Percentiles rank a stretch among this genome's conserved stretches.
Evolutionary conservation across 2,113 vertebrate genomes (phyloP).

Genomic region (Morone saxatilis): DNA sequence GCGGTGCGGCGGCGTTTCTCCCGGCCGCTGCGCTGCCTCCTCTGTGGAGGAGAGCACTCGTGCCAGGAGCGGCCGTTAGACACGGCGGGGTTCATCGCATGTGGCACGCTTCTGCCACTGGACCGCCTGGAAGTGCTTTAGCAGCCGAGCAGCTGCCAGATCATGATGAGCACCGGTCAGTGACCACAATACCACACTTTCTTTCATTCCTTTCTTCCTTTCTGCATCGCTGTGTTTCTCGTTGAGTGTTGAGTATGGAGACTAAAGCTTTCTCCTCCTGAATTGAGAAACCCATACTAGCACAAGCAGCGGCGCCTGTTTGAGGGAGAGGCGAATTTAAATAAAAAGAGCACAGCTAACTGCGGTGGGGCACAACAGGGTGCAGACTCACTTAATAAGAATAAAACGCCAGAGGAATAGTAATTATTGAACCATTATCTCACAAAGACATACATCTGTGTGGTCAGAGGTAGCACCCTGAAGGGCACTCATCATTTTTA

Average conservation of each 20-base stretch:
- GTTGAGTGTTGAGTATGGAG: too few species aligned
- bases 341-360: too few species aligned
- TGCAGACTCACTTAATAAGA: too few species aligned
- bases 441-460: too few species aligned
- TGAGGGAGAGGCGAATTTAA: too few species aligned
- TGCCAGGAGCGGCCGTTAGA: conserved; percentile 70
- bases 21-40: conserved; percentile 84
- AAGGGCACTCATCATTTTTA: too few species aligned
- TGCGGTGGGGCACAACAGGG: too few species aligned
- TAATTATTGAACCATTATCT: too few species aligned
- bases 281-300: not conserved
- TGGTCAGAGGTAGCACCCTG: too few species aligned
- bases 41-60: conserved; percentile 79
- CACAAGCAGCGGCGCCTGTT: too few species aligned
- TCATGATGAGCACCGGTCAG: conserved; percentile 79
- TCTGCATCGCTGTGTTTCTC: not conserved
- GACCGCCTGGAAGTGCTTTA: conserved; percentile 78
- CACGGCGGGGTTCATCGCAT: conserved; percentile 28
- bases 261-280: too few species aligned
- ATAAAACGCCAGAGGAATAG: too few species aligned
- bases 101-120: conserved; percentile 47
- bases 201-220: not conserved
- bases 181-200: not conserved
- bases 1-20: conserved; percentile 87
- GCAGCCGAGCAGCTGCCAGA: conserved; percentile 82